phyloP scores from a whole-genome alignment of 1,140 invertebrate species.

The Drosophila parabipectinata region DNA sequence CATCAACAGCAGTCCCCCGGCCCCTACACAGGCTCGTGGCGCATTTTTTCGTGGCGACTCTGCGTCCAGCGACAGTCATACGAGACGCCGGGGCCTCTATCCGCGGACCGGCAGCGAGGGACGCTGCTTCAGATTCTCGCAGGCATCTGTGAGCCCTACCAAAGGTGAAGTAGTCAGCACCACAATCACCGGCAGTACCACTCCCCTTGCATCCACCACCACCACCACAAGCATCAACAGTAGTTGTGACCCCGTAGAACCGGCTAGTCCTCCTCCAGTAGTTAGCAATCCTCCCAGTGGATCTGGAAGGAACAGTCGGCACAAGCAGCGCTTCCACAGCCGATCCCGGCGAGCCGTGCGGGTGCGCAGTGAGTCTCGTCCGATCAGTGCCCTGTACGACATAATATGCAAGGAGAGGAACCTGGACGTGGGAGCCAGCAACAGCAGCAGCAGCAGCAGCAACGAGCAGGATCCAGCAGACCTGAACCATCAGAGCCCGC shows the following conservation, averaged over 20 bases:
- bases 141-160: conserved; percentile 70
- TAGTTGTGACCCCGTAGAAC: conserved; percentile 52
- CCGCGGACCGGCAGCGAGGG: conserved; percentile 61
- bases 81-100: conserved; percentile 32
- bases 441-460: conserved; percentile 52
- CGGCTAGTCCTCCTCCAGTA: conserved; percentile 49
- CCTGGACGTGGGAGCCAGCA: conserved; percentile 60
- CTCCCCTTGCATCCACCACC: conserved; percentile 38
- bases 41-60: conserved; percentile 80
- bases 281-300: conserved; percentile 1
- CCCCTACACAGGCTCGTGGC: not conserved
- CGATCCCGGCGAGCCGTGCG: conserved; percentile 72
- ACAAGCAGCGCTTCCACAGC: conserved; percentile 71
- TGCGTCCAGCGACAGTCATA: conserved; percentile 50
- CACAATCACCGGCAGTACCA: conserved; percentile 14
- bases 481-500: conserved; percentile 10
- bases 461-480: conserved; percentile 4
- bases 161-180: conserved; percentile 66
- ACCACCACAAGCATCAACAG: conserved; percentile 36
- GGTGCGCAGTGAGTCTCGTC: conserved; percentile 81
- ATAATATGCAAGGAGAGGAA: conserved; percentile 84
- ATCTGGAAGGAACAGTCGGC: conserved; percentile 61
- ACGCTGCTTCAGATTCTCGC: conserved; percentile 71
- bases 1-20: conserved; percentile 3
- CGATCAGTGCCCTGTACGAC: conserved; percentile 80